Evolutionary conservation across 2,113 vertebrate genomes (phyloP), one percentile per base, ranked within the genome.

Genomic region (Centropristis striata): DNA sequence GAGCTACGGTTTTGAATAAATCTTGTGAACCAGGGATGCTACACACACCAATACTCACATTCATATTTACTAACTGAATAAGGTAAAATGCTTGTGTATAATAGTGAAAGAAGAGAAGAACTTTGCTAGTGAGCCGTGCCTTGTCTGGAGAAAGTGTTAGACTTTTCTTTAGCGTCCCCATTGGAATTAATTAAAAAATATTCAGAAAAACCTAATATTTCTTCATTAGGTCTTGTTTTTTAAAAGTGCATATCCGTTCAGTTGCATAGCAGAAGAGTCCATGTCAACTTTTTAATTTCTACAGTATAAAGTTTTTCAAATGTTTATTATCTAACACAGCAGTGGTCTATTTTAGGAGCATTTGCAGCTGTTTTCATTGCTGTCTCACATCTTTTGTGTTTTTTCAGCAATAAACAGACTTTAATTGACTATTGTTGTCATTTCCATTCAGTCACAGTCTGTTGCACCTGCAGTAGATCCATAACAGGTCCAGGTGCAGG

Each of bases 381-480:
- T 13, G 71, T 23, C 47, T 72, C 39, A 15, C 20, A 2, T 13
- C 23, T 36, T 3, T 55, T 54, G 9, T 57, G 5, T 53, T 46
- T 41, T 57, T 57, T 69, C 57, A 53, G 41, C 44, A 51, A 53
- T 76, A 78, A 68, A 60, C 18, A 66, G 70, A 63, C 37, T 75
- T 51, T 73, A 77, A 80, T 67, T 81, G 75, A 49, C 47, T 15
- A 37, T 55, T 80, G 80, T 80, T 69, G 71, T 58, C 65, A 28
- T 64, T 80, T 78, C 69, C 63, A 78, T 53, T 78, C 47, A 44
- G 83, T 65, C 66, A 68, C 67, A 78, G 59, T 42, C 44, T 65
- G 65, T 28, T 70, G 61, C 72, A 65, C 44, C 13, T 0, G 36
- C 55, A 80, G 49, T 4, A 5, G 21, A 75, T 68, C 36, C 27